Evolutionary conservation across 2,113 vertebrate genomes (phyloP).

Genomic region (Takifugu flavidus): DNA sequence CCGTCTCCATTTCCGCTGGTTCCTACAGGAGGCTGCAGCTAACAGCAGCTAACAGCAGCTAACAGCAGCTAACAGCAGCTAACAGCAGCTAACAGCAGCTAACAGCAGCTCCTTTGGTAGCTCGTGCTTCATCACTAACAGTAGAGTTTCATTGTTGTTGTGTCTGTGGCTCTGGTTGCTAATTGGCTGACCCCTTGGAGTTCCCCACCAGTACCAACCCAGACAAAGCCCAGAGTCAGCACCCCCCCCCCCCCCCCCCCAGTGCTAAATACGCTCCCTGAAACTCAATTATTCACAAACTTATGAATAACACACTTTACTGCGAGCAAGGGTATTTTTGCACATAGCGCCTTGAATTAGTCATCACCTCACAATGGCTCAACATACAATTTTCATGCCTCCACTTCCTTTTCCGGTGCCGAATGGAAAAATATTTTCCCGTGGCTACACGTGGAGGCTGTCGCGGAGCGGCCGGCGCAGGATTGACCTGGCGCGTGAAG

Average conservation of each 20-base stretch:
- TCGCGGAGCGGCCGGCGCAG: background rate
- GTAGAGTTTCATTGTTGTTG: constrained; percentile 1
- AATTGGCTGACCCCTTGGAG: constrained; percentile 50
- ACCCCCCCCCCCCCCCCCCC: constrained; percentile 42
- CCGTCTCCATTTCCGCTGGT: too few relatives aligned
- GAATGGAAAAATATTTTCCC: background rate
- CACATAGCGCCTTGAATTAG: constrained; percentile 61
- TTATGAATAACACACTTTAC: constrained; percentile 72
- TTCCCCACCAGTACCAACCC: constrained; percentile 46
- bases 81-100: too few relatives aligned
- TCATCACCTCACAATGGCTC: constrained; percentile 62
- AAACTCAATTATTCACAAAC: constrained; percentile 72
- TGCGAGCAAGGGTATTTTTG: constrained; percentile 67
- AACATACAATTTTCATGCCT: constrained; percentile 66
- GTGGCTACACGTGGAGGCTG: background rate
- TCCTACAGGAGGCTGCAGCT: too few relatives aligned
- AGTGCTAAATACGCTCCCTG: constrained; percentile 27
- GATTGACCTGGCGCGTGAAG: constrained; percentile 27
- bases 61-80: too few relatives aligned
- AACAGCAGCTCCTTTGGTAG: background rate
- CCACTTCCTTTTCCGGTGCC: constrained; percentile 2
- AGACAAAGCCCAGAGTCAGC: constrained; percentile 63
- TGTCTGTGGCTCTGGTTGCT: constrained; percentile 24
- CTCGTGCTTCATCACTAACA: constrained; percentile 18
- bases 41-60: too few relatives aligned